These are phyloP conservation scores for Dendrophyllia cribrosa DNA, from an alignment of 64 coral and sea anemone genomes.

Conservation along the genomic window DNA sequence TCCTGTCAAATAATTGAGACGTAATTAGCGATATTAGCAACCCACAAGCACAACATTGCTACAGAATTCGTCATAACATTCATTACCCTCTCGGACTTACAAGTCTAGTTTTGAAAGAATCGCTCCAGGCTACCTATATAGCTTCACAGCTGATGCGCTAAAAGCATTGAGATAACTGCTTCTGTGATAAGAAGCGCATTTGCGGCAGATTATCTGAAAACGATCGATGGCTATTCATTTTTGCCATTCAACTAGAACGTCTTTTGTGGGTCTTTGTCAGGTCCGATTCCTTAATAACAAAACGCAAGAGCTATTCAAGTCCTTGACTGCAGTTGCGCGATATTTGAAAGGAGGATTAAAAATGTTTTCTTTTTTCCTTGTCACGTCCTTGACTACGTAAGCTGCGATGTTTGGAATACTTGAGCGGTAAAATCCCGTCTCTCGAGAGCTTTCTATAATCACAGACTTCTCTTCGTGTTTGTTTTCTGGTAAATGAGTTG, in stretches of 20 bases:
- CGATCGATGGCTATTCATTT: neutral
- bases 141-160: neutral
- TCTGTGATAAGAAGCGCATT: neutral
- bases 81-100: neutral
- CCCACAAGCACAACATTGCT: constrained; percentile 23
- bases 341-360: neutral
- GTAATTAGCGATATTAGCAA: constrained; percentile 23
- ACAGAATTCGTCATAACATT: neutral
- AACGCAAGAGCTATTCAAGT: neutral
- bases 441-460: neutral
- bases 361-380: constrained; percentile 21
- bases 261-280: neutral
- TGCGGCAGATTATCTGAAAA: neutral
- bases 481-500: neutral
- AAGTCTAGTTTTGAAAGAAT: neutral
- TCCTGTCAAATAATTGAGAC: neutral
- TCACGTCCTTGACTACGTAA: constrained; percentile 4
- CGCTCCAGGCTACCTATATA: constrained; percentile 15
- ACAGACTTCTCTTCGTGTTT: neutral
- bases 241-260: constrained; percentile 21
- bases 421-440: neutral
- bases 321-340: neutral
- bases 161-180: constrained; percentile 7
- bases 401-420: neutral
- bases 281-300: constrained; percentile 14